Evolutionary conservation across 1,140 invertebrate species (phyloP).

Genomic region (Neodiprion virginianus): DNA sequence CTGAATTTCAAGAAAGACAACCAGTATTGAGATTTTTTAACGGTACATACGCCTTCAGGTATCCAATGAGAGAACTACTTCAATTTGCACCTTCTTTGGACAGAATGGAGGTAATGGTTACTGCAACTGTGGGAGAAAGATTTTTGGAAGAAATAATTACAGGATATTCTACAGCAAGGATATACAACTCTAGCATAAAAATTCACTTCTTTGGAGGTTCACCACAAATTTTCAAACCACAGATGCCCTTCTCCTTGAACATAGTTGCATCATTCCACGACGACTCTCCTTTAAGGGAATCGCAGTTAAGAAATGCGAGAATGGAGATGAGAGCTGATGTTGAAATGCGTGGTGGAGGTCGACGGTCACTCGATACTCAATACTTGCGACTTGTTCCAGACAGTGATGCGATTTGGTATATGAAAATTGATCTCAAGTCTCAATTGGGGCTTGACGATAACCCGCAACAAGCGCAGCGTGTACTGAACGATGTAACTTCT

Average conservation of each 20-base stretch:
- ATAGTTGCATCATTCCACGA: slow-evolving; percentile 80
- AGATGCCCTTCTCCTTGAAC: slow-evolving; percentile 82
- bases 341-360: slow-evolving; percentile 63
- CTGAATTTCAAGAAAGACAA: slow-evolving; percentile 61
- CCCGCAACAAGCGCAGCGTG: slow-evolving; percentile 61
- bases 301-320: slow-evolving; percentile 63
- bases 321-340: slow-evolving; percentile 69
- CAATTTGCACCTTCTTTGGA: slow-evolving; percentile 72
- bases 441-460: slow-evolving; percentile 64
- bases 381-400: slow-evolving; percentile 66
- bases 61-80: slow-evolving; percentile 81
- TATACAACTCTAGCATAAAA: slow-evolving; percentile 85
- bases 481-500: slow-evolving; percentile 70
- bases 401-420: slow-evolving; percentile 74
- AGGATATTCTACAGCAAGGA: slow-evolving; percentile 85
- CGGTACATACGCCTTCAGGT: slow-evolving; percentile 83
- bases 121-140: slow-evolving; percentile 87
- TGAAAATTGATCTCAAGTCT: slow-evolving; percentile 77
- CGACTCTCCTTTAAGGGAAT: slow-evolving; percentile 69
- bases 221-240: slow-evolving; percentile 92
- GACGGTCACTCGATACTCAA: slow-evolving; percentile 64
- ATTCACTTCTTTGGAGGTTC: slow-evolving; percentile 87
- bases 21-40: slow-evolving; percentile 81
- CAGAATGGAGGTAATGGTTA: slow-evolving; percentile 85
- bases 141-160: slow-evolving; percentile 87